Evolutionary conservation across 2,113 vertebrate genomes (phyloP), one percentile per base, ranked within the genome.

Genomic region (Corythornis madagascariensis): DNA sequence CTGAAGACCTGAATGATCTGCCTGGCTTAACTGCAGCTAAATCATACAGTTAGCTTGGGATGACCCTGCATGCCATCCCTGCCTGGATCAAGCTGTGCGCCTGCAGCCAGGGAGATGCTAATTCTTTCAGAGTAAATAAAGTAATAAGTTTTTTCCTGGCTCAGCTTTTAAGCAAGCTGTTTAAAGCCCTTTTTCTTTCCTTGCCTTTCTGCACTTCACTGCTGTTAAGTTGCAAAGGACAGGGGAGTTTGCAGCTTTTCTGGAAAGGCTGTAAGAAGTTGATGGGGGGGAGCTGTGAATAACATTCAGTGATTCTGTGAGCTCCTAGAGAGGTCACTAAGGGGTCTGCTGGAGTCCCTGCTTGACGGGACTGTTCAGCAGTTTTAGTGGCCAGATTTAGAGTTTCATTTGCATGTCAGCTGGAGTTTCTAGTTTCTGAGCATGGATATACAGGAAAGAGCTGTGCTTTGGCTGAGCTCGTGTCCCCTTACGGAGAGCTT

Each of bases 161-260:
- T 72, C 29, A 40, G 13, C n/a, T 75, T 78, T 60, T 43, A 42
- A 67, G 13, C 48, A 56, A 65, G 15, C 25, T 21, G 9, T 43
- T 45, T 20, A 25, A 17, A 87, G 7, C 13, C 21, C 8, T 53
- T 28, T 50, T 33, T 18, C 52, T 31, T 19, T 9, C 16, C 50
- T 53, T 8, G 5, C 12, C 12, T 42, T 53, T 33, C 57, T 66
- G n/a, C 13, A 3, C 59, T 63, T 55, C 11, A 0, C 26, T 5
- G 28, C 61, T 72, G 2, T 31, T 31, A 29, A 1, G 7, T 24
- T 5, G 22, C 14, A 4, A 0, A 55, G 67, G 31, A 8, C 4
- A 15, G 28, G 29, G 28, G 35, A 55, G 53, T 42, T 38, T 67
- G 56, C 19, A 55, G 56, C 18, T 19, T 67, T 53, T 53, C n/a